Evolutionary conservation across 2,888 invertebrate species (phyloP), one percentile per base, ranked within the genome.

Genomic region (Actias luna): DNA sequence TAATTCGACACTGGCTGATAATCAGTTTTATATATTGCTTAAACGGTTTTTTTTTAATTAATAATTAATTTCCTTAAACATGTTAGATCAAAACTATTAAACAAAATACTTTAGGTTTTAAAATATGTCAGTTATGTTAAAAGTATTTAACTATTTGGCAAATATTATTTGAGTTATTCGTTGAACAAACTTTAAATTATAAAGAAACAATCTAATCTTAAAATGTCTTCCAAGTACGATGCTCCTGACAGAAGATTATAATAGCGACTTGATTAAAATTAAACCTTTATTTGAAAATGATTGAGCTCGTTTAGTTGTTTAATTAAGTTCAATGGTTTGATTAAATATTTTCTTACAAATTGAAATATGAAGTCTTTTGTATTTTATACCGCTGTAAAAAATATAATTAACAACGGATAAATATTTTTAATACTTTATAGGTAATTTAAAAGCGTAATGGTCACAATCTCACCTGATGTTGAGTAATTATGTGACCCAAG

Each of bases 251-350:
- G 57, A 63, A 65, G 70, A 74, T 69, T 69, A 69, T 52, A 27
- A 4, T 27, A 52, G 57, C 64, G 60, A 55, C 52, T 61, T 63
- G 64, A 70, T 65, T 70, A 66, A 70, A 72, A 79, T 75, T 79
- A 72, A 69, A 71, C 71, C 66, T 68, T 69, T 64, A 74, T 73
- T 75, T 64, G 12, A 59, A 65, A 70, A 70, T 70, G 71, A 67
- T 73, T 68, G 62, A 61, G 60, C 61, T 64, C 69, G 63, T 73
- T 75, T 67, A 70, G 69, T 70, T 65, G 63, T 66, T 73, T 72
- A 63, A 68, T 66, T 68, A 69, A 58, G 22, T 66, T 64, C 33
- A 58, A 61, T 64, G 52, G 29, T 55, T 61, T 65, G 58, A 63
- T 64, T 65, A 65, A 65, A 67, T 71, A 63, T 16, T n/a, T 55